phyloP scores from a whole-genome alignment of 2,797 vertebrate genomes.

The Vipera latastei region DNA sequence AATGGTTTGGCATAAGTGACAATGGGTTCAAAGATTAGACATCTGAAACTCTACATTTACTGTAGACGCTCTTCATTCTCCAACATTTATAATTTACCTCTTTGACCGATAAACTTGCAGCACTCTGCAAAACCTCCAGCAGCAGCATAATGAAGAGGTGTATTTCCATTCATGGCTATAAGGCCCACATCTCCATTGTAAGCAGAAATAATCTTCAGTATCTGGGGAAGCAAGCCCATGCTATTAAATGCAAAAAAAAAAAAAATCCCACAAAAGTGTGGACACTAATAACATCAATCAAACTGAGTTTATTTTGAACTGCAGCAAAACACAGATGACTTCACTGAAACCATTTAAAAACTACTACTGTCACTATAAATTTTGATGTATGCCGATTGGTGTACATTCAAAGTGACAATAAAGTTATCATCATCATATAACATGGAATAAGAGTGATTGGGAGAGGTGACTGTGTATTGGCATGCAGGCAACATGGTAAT shows the following conservation, averaged over 20 bases:
- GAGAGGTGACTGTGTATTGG: background rate
- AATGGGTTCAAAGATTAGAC: background rate
- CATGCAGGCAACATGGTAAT: background rate
- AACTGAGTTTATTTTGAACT: background rate
- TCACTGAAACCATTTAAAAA: background rate
- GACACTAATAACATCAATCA: background rate
- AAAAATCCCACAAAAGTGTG: background rate
- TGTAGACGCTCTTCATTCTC: background rate
- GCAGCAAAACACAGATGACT: background rate
- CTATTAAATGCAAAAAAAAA: background rate
- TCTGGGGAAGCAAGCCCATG: slow-evolving; percentile 61
- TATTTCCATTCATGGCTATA: slow-evolving; percentile 79
- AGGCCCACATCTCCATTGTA: slow-evolving; percentile 80
- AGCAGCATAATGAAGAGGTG: slow-evolving; percentile 86
- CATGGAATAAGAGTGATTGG: background rate
- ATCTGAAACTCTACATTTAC: background rate
- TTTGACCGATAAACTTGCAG: slow-evolving; percentile 90
- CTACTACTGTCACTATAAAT: background rate
- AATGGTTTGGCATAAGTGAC: background rate
- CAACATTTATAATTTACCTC: slow-evolving; percentile 76
- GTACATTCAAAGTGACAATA: too few relatives aligned
- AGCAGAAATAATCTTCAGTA: slow-evolving; percentile 75
- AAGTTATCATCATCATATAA: too few relatives aligned
- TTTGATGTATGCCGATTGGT: too few relatives aligned
- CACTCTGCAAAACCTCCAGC: slow-evolving; percentile 79